phyloP scores from a whole-genome alignment of 2,888 invertebrate species.

The Metalampra italica region DNA sequence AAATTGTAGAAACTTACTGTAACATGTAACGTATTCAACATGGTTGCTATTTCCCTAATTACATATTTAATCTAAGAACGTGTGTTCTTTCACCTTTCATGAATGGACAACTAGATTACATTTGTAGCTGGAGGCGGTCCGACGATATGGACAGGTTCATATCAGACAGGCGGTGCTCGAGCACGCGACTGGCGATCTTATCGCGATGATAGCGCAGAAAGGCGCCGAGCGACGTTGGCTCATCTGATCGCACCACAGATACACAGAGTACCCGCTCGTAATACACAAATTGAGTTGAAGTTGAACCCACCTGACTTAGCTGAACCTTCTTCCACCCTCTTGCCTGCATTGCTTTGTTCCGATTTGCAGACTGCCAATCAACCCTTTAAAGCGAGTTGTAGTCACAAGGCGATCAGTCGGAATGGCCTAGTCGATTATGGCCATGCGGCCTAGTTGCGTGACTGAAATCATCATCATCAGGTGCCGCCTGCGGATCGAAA shows the following conservation, averaged over 20 bases:
- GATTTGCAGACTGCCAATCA: too few species aligned
- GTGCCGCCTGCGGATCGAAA: too few species aligned
- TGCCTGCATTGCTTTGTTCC: too few species aligned
- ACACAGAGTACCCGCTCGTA: neutral
- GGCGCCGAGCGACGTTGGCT: slow-evolving; percentile 23
- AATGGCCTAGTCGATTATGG: too few species aligned
- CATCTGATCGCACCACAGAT: slow-evolving; percentile 20
- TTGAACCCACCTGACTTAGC: neutral
- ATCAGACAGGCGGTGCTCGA: slow-evolving; percentile 33
- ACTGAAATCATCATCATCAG: too few species aligned
- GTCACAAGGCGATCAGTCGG: too few species aligned
- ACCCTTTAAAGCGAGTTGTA: too few species aligned
- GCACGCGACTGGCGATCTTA: slow-evolving; percentile 49
- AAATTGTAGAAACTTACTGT: too few species aligned
- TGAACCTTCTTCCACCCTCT: too few species aligned
- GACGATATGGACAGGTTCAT: slow-evolving; percentile 41
- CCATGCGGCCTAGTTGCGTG: too few species aligned
- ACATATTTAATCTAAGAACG: neutral
- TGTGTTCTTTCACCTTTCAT: slow-evolving; percentile 1
- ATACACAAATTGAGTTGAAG: neutral
- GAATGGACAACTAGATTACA: slow-evolving; percentile 11
- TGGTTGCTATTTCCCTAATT: neutral
- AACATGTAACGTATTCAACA: too few species aligned
- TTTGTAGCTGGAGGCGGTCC: slow-evolving; percentile 17
- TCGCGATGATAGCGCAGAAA: slow-evolving; percentile 52